These are phyloP conservation scores for Caenorhabditis angaria DNA, from an alignment of 2,888 invertebrate genomes.

Conservation along the genomic window DNA sequence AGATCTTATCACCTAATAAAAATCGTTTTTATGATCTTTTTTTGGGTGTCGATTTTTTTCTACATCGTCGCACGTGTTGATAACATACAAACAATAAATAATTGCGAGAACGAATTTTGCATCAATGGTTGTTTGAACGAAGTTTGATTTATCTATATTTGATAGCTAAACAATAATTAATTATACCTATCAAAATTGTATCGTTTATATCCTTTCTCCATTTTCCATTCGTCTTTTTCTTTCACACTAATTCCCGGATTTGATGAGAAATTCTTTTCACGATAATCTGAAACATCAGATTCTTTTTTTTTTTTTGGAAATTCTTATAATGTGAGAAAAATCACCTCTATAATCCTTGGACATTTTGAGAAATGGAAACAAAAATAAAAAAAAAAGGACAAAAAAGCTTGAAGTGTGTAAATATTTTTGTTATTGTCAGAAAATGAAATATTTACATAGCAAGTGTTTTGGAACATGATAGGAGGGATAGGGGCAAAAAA, in stretches of 20 bases:
- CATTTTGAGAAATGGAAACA: no score
- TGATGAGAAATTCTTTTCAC: slow-evolving; percentile 1
- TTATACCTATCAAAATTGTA: slow-evolving; percentile 9
- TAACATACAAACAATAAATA: background rate
- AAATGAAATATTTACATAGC: no score
- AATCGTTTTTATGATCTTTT: slow-evolving; percentile 1
- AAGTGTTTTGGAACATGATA: background rate
- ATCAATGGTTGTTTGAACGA: slow-evolving; percentile 3
- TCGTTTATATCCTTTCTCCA: slow-evolving; percentile 7
- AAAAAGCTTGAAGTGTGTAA: background rate
- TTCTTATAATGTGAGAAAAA: no score
- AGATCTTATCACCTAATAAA: slow-evolving; percentile 5
- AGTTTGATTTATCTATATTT: background rate
- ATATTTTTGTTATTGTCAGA: background rate
- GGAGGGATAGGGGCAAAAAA: background rate
- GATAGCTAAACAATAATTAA: no score
- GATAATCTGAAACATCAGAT: slow-evolving; percentile 10
- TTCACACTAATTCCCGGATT: background rate
- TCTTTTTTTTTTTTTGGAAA: background rate
- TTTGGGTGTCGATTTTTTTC: background rate
- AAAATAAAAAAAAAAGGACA: background rate
- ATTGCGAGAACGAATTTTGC: background rate
- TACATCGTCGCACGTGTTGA: background rate
- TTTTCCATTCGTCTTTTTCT: background rate
- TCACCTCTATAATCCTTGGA: slow-evolving; percentile 1